A percentile compares a stretch with the other conserved stretches of the same genome.
phyloP scores from a whole-genome alignment of 2,888 invertebrate species.

The Achlya flavicornis region DNA sequence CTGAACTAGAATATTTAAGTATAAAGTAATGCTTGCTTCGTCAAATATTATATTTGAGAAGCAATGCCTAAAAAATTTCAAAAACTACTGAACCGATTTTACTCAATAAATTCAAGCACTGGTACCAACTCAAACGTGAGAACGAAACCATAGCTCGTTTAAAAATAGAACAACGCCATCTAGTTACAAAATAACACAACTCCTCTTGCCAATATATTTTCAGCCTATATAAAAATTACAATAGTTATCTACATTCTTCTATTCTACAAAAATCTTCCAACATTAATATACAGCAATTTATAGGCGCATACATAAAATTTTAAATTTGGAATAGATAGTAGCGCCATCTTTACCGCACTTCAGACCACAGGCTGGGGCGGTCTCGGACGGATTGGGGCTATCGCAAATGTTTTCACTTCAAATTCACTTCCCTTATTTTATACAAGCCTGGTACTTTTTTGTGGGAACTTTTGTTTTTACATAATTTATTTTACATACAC shows the following conservation, averaged over 20 bases:
- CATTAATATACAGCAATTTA: no score
- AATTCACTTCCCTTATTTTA: not conserved
- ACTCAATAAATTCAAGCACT: not conserved
- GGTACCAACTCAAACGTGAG: not conserved
- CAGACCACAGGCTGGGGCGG: slow-evolving; percentile 17
- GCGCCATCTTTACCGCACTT: slow-evolving; percentile 9
- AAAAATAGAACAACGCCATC: slow-evolving; percentile 5
- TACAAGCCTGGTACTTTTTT: not conserved
- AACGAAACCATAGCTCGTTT: slow-evolving; percentile 6
- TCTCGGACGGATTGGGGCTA: slow-evolving; percentile 54
- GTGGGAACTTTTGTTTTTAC: not conserved
- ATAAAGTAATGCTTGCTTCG: not conserved
- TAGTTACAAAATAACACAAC: not conserved
- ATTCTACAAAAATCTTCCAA: no score
- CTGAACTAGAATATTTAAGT: no score
- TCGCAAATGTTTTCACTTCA: not conserved
- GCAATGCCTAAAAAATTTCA: slow-evolving; percentile 1
- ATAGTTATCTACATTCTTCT: no score
- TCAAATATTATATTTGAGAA: not conserved
- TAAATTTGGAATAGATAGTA: not conserved
- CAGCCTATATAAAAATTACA: not conserved
- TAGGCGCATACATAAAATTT: not conserved
- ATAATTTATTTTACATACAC: no score
- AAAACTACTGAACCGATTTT: slow-evolving; percentile 11
- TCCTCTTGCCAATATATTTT: not conserved